Evolutionary conservation across 2,888 invertebrate species (phyloP).

Genomic region (Allygus modestus): DNA sequence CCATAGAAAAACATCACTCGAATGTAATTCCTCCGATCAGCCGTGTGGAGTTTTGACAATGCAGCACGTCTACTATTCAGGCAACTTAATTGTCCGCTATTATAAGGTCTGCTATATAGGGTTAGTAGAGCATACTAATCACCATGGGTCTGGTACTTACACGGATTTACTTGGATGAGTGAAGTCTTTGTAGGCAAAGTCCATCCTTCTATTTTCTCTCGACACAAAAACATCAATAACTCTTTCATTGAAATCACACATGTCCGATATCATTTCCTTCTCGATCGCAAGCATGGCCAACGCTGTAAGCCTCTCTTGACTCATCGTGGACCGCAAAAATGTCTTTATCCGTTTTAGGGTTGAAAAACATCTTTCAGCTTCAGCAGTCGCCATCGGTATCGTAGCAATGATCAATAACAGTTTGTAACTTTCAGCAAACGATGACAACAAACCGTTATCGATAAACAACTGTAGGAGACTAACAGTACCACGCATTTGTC

Average conservation of each 20-base stretch:
- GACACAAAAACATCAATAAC: constrained; percentile 65
- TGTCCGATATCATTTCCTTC: constrained; percentile 64
- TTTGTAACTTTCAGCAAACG: constrained; percentile 69
- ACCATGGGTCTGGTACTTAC: too few relatives aligned
- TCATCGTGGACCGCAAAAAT: constrained; percentile 70
- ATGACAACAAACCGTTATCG: constrained; percentile 64
- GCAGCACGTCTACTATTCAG: too few relatives aligned
- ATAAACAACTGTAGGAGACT: neutral
- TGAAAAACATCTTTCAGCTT: constrained; percentile 70
- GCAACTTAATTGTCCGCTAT: too few relatives aligned
- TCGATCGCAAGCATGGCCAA: constrained; percentile 69
- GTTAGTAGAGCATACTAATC: too few relatives aligned
- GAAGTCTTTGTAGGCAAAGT: constrained; percentile 60
- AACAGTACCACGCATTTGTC: neutral
- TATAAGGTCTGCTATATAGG: too few relatives aligned
- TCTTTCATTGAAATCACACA: constrained; percentile 67
- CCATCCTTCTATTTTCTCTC: constrained; percentile 64
- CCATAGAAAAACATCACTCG: too few relatives aligned
- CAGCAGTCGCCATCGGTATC: constrained; percentile 66
- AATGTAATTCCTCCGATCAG: too few relatives aligned
- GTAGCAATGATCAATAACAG: constrained; percentile 68
- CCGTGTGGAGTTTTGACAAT: too few relatives aligned
- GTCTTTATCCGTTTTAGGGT: constrained; percentile 70
- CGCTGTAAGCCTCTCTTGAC: constrained; percentile 69
- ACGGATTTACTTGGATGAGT: too few relatives aligned